These are phyloP conservation scores for Laothoe populi DNA, from an alignment of 2,888 invertebrate species.

Conservation along the genomic window DNA sequence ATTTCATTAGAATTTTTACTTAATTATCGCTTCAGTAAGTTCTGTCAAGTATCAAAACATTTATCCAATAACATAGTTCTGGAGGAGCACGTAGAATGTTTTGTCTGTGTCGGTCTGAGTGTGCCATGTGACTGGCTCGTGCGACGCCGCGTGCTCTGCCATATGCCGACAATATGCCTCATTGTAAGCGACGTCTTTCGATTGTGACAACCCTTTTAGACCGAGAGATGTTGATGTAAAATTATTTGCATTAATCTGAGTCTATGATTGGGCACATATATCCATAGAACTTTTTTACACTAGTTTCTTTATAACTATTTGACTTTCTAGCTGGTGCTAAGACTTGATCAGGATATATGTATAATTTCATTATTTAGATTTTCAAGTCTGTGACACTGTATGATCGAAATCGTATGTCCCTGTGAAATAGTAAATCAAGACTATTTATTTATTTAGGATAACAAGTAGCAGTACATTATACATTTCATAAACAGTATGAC, in stretches of 20 bases:
- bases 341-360: too few species aligned
- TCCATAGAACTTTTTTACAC: not conserved
- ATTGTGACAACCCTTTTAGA: constrained; percentile 77
- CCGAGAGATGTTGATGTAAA: constrained; percentile 46
- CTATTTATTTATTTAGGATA: too few species aligned
- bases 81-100: constrained; percentile 80
- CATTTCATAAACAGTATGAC: too few species aligned
- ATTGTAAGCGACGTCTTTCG: constrained; percentile 78
- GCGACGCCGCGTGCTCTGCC: constrained; percentile 53
- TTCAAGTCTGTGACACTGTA: too few species aligned
- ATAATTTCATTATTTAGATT: too few species aligned
- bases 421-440: too few species aligned
- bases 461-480: too few species aligned
- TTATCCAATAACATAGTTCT: constrained; percentile 40
- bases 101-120: constrained; percentile 68
- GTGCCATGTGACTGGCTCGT: constrained; percentile 56
- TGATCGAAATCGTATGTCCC: too few species aligned
- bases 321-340: too few species aligned
- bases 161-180: constrained; percentile 76
- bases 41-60: constrained; percentile 59
- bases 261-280: not conserved
- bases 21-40: not conserved
- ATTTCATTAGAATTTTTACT: not conserved
- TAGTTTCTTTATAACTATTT: too few species aligned
- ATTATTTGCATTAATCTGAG: not conserved